Conservation (phyloP, 2,797 vertebrate species). For the Sebastes miniatus region DNA sequence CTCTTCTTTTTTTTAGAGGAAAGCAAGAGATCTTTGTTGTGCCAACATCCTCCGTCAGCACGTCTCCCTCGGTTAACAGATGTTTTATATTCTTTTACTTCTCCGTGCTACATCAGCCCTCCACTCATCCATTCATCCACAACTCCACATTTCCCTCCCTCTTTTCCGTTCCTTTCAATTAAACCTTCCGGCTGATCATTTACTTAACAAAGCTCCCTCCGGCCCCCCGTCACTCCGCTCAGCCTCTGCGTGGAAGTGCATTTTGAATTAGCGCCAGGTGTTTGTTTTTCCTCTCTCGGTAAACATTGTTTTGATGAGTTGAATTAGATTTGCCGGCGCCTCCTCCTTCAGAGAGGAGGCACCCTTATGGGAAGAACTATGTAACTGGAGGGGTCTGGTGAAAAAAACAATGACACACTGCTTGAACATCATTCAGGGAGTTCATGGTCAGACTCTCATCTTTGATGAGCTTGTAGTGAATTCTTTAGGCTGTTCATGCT, state of each 20-base stretch:
- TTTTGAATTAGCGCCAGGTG: constrained; percentile 52
- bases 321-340: constrained; percentile 33
- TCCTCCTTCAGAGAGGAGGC: constrained; percentile 13
- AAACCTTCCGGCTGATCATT: constrained; percentile 55
- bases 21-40: neutral
- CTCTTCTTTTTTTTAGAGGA: neutral
- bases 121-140: constrained; percentile 29
- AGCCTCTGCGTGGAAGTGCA: constrained; percentile 29
- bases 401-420: neutral
- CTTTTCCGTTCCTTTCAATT: constrained; percentile 45
- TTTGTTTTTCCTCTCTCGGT: constrained; percentile 56
- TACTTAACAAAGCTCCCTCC: constrained; percentile 35
- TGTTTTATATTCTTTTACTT: constrained; percentile 27
- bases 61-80: constrained; percentile 20
- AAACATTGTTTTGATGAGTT: constrained; percentile 61
- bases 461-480: constrained; percentile 26
- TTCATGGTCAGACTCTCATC: constrained; percentile 6
- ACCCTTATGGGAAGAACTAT: neutral
- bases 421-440: neutral
- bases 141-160: constrained; percentile 6
- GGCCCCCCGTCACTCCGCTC: neutral
- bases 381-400: neutral
- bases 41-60: constrained; percentile 3
- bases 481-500: neutral
- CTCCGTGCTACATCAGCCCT: constrained; percentile 23